A percentile compares a stretch with the other conserved stretches of the same genome.
Evolutionary conservation across 2,797 vertebrate species (phyloP).

Genomic region (Microtus obscurus): DNA sequence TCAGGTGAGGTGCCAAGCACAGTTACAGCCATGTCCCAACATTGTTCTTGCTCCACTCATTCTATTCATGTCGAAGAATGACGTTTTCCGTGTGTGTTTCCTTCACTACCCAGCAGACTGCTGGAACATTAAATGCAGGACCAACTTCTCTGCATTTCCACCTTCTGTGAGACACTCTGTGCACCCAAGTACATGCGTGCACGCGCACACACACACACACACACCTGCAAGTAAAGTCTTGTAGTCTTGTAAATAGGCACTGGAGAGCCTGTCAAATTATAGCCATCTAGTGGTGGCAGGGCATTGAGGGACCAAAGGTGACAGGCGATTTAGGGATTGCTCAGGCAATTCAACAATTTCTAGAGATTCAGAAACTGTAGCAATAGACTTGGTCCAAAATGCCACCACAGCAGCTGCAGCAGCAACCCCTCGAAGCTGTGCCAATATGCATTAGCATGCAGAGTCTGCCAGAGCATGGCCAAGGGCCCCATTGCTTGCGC

Average conservation of each 20-base stretch:
- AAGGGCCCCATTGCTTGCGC: neutral
- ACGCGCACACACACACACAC: neutral
- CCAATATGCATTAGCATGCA: rapidly evolving
- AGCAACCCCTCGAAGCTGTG: neutral
- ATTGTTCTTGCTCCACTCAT: too few relatives aligned
- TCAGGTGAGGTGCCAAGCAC: rapidly evolving
- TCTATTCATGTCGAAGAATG: neutral
- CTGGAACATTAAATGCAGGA: rapidly evolving
- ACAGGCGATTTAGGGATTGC: neutral
- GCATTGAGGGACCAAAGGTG: neutral
- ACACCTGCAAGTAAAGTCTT: too few relatives aligned
- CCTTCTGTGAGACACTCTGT: neutral
- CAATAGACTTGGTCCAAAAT: neutral
- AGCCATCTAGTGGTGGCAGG: neutral
- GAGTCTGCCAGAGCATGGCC: rapidly evolving
- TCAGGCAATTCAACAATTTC: neutral
- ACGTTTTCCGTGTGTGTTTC: neutral
- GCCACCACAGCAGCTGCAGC: neutral
- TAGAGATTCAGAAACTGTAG: neutral
- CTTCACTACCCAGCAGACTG: neutral
- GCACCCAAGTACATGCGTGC: neutral
- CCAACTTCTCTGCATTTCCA: neutral
- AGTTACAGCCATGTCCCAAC: neutral
- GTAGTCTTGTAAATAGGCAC: neutral
- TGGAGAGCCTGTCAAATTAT: too few relatives aligned